Conservation (phyloP, 2,888 invertebrate species). For the Allolobophora icterica region DNA sequence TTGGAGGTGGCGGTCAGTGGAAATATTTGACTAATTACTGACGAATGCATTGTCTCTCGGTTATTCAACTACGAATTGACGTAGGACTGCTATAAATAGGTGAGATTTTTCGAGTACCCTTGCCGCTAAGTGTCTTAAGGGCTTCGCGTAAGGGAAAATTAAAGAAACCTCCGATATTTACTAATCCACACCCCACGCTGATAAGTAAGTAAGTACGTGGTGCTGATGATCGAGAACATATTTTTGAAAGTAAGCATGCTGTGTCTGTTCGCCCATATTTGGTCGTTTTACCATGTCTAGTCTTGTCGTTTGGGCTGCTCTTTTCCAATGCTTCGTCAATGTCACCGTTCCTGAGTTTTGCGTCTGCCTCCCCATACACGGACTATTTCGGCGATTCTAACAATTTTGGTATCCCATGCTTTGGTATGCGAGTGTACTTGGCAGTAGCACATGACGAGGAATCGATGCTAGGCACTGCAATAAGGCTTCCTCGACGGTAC, state of each 20-base stretch:
- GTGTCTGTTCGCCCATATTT: not conserved
- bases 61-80: not conserved
- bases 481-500: not conserved
- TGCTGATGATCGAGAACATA: not conserved
- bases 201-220: not conserved
- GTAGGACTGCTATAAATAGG: not conserved
- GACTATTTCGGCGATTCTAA: not conserved
- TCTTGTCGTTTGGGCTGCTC: not conserved
- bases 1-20: not conserved
- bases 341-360: not conserved
- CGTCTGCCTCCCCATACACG: not conserved
- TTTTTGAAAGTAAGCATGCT: not conserved
- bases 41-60: not conserved
- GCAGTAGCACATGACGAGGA: not conserved
- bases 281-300: not conserved
- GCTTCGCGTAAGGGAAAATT: not conserved
- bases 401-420: not conserved
- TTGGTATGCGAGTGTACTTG: not conserved
- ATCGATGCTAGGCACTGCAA: not conserved
- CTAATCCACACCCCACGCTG: slow-evolving; percentile 6
- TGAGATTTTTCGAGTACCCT: not conserved
- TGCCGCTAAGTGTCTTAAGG: not conserved
- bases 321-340: not conserved
- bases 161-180: not conserved
- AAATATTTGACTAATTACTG: not conserved